Evolutionary conservation across 2,888 invertebrate species (phyloP).

Genomic region (Drosophila rubida): DNA sequence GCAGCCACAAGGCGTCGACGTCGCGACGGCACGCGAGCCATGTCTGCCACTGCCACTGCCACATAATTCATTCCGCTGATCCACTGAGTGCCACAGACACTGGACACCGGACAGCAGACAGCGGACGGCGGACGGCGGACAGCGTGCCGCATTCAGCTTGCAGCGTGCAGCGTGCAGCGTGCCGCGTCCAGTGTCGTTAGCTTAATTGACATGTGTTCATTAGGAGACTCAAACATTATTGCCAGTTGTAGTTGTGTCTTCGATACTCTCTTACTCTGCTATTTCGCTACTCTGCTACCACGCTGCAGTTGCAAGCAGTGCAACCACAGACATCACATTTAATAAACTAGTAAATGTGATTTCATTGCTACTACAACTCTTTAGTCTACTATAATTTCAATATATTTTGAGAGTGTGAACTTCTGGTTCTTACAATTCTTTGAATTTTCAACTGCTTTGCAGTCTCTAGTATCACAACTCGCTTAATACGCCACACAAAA

Average conservation of each 20-base stretch:
- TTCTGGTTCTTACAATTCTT: too few species aligned
- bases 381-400: too few species aligned
- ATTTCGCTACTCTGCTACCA: not conserved
- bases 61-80: constrained; percentile 33
- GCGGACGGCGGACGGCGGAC: constrained; percentile 23
- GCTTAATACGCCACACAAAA: too few species aligned
- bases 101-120: constrained; percentile 38
- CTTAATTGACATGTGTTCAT: constrained; percentile 77
- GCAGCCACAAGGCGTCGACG: constrained; percentile 35
- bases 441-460: too few species aligned
- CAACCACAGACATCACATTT: too few species aligned
- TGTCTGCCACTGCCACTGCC: constrained; percentile 33
- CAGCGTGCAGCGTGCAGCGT: constrained; percentile 11
- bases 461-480: too few species aligned
- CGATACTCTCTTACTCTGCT: not conserved
- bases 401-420: too few species aligned
- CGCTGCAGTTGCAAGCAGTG: constrained; percentile 4
- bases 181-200: constrained; percentile 43
- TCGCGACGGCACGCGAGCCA: constrained; percentile 51
- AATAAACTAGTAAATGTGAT: too few species aligned
- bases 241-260: constrained; percentile 29
- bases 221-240: constrained; percentile 52
- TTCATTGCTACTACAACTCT: too few species aligned
- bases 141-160: not conserved
- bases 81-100: constrained; percentile 36